A percentile compares a stretch with the other conserved stretches of the same genome.
These are phyloP conservation scores for Unio pictorum DNA, from an alignment of 2,888 invertebrate species.

Conservation along the genomic window DNA sequence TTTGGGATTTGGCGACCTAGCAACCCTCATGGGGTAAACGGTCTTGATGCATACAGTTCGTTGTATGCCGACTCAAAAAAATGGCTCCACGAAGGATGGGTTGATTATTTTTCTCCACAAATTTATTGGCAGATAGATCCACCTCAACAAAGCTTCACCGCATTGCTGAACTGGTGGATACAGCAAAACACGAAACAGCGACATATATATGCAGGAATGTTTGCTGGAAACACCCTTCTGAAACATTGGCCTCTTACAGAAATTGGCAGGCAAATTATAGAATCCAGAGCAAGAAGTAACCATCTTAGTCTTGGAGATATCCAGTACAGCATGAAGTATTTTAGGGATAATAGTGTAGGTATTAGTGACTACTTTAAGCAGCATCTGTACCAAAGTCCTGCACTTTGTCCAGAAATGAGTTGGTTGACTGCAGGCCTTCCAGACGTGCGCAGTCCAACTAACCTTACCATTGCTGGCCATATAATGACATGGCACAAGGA, in stretches of 20 bases:
- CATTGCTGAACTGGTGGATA: slow-evolving; percentile 65
- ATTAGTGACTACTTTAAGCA: slow-evolving; percentile 40
- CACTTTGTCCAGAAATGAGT: slow-evolving; percentile 48
- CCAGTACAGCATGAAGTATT: slow-evolving; percentile 56
- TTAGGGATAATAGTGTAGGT: slow-evolving; percentile 43
- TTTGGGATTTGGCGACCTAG: slow-evolving; percentile 67
- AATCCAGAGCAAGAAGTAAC: slow-evolving; percentile 33
- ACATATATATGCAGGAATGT: slow-evolving; percentile 59
- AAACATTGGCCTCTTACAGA: slow-evolving; percentile 53
- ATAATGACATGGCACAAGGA: slow-evolving; percentile 38
- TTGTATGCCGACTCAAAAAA: slow-evolving; percentile 62
- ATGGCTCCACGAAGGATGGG: slow-evolving; percentile 63
- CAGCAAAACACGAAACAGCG: slow-evolving; percentile 48
- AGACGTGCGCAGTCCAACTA: slow-evolving; percentile 23
- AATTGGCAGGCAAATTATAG: slow-evolving; percentile 52
- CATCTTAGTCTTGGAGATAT: slow-evolving; percentile 55
- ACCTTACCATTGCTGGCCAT: slow-evolving; percentile 22
- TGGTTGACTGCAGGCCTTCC: slow-evolving; percentile 38
- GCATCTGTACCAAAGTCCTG: slow-evolving; percentile 41
- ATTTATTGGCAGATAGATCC: slow-evolving; percentile 66
- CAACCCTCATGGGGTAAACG: slow-evolving; percentile 52
- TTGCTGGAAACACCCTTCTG: slow-evolving; percentile 33
- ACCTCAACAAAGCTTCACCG: slow-evolving; percentile 62
- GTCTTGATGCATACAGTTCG: slow-evolving; percentile 51
- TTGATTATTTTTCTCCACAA: slow-evolving; percentile 65